These are phyloP conservation scores for Onychomys leucogaster DNA, from an alignment of 2,797 vertebrate species.

Conservation along the genomic window DNA sequence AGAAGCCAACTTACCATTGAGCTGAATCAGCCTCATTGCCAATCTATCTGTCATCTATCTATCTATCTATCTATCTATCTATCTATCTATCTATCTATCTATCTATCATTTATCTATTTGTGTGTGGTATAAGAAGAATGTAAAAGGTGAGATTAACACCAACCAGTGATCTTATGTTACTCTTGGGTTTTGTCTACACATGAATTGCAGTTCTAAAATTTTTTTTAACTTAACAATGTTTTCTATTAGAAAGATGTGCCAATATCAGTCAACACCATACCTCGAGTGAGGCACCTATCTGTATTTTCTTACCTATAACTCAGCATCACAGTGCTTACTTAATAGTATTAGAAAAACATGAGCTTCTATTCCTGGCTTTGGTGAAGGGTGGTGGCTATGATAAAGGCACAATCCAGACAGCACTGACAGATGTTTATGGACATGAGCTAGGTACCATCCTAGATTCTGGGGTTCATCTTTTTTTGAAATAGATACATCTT, in stretches of 20 bases:
- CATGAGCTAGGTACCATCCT: neutral
- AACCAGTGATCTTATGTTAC: neutral
- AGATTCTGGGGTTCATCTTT: neutral
- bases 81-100: no score
- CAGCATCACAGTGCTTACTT: neutral
- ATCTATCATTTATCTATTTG: neutral
- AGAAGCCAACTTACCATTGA: neutral
- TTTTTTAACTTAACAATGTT: neutral
- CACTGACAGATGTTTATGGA: neutral
- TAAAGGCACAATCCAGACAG: neutral
- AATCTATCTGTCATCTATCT: neutral
- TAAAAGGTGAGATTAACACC: neutral
- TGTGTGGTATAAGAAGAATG: neutral
- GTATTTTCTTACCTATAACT: neutral
- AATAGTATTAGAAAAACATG: neutral
- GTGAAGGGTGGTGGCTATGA: neutral
- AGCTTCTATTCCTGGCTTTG: neutral
- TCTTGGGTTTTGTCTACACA: neutral
- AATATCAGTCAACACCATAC: neutral
- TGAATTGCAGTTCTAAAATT: neutral
- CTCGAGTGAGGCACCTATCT: neutral
- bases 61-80: neutral
- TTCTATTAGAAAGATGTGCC: slow-evolving; percentile 6
- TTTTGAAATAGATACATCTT: neutral
- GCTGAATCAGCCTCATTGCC: neutral